phyloP scores from a whole-genome alignment of 2,888 invertebrate genomes.

The Alloplasta piceator region DNA sequence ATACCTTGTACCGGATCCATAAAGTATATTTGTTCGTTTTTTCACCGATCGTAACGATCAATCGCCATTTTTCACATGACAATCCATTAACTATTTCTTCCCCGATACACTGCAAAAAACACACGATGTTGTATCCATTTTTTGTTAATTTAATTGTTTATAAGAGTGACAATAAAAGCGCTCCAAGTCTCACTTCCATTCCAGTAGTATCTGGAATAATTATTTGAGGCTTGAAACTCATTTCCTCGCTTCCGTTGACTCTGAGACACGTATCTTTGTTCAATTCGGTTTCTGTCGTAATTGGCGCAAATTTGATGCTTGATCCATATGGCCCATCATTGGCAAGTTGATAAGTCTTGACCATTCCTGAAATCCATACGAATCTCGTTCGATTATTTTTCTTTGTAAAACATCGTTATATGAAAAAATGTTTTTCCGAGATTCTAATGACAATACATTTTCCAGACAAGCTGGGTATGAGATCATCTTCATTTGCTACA shows the following conservation, averaged over 20 bases:
- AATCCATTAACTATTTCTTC: conserved; percentile 89
- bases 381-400: too few relatives aligned
- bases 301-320: conserved; percentile 92
- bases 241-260: conserved; percentile 89
- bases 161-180: conserved; percentile 24
- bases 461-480: too few relatives aligned
- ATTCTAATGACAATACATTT: too few relatives aligned
- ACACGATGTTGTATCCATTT: conserved; percentile 33
- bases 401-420: too few relatives aligned
- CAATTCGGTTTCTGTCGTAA: conserved; percentile 89
- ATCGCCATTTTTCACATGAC: conserved; percentile 91
- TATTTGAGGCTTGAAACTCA: conserved; percentile 88
- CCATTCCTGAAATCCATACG: conserved; percentile 86
- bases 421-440: too few relatives aligned
- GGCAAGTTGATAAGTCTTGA: conserved; percentile 94
- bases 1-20: conserved; percentile 91
- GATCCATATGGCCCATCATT: conserved; percentile 87
- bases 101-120: conserved; percentile 82
- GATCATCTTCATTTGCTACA: too few relatives aligned
- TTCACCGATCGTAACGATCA: conserved; percentile 88
- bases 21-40: conserved; percentile 95
- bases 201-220: conserved; percentile 92
- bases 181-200: conserved; percentile 85
- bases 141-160: neutral
- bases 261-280: conserved; percentile 93